Conservation (phyloP, 2,888 invertebrate species). For the Lasioglossum marginatum region DNA sequence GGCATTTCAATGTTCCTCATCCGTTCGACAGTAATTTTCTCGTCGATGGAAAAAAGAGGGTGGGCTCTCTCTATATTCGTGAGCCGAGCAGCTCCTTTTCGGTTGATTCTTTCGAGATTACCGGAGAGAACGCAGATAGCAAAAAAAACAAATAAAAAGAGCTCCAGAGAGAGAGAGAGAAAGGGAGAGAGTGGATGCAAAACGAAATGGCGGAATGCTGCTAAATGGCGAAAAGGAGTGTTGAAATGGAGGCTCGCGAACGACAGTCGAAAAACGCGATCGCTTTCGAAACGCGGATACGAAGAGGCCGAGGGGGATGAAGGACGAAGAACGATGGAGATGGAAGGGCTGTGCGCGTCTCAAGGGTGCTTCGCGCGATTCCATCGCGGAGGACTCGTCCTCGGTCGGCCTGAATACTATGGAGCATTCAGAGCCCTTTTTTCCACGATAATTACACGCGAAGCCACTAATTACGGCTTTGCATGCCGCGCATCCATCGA, state of each 20-base stretch:
- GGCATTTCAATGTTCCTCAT: neutral
- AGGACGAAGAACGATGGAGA: neutral
- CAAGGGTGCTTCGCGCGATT: slow-evolving; percentile 60
- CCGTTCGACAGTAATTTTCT: neutral
- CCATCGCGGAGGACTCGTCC: slow-evolving; percentile 62
- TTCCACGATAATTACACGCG: slow-evolving; percentile 78
- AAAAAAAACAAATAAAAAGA: neutral
- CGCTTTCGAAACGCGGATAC: slow-evolving; percentile 40
- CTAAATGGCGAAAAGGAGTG: slow-evolving; percentile 30
- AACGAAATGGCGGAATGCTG: slow-evolving; percentile 2
- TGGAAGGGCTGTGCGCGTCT: slow-evolving; percentile 55
- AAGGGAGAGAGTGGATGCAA: neutral
- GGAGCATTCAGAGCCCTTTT: slow-evolving; percentile 61
- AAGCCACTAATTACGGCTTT: slow-evolving; percentile 78
- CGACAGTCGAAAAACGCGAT: slow-evolving; percentile 58
- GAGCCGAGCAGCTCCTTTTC: neutral
- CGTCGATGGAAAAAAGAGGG: neutral
- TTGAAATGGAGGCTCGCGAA: slow-evolving; percentile 34
- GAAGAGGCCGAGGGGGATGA: neutral
- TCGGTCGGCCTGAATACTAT: slow-evolving; percentile 51
- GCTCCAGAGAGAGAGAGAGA: neutral
- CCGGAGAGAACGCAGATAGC: neutral
- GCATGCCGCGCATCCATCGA: slow-evolving; percentile 61
- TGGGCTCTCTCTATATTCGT: neutral
- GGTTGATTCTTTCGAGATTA: neutral